Percentiles rank a stretch among this genome's conserved stretches.
phyloP scores from a whole-genome alignment of 2,888 invertebrate genomes.

The Erynnis tages region DNA sequence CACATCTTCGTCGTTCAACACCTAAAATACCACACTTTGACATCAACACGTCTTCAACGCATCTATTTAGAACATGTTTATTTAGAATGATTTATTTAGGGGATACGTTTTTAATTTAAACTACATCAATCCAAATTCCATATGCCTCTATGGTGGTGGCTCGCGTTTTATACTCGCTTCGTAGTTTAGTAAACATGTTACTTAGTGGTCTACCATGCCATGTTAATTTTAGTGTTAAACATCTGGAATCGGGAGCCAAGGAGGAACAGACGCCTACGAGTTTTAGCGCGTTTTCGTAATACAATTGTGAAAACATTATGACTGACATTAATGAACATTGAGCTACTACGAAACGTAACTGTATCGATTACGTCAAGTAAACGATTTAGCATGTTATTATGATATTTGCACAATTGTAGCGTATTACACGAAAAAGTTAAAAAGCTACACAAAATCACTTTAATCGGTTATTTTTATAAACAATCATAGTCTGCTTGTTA shows the following conservation, averaged over 20 bases:
- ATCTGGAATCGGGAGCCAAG: slow-evolving; percentile 66
- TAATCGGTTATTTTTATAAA: slow-evolving; percentile 41
- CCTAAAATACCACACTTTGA: slow-evolving; percentile 44
- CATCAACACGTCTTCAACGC: slow-evolving; percentile 32
- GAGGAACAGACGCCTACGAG: slow-evolving; percentile 49
- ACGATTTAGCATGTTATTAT: neutral
- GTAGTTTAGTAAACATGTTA: slow-evolving; percentile 45
- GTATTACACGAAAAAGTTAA: slow-evolving; percentile 47
- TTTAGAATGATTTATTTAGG: slow-evolving; percentile 36
- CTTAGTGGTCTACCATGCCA: slow-evolving; percentile 68
- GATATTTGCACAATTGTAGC: slow-evolving; percentile 63
- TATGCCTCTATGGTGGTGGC: slow-evolving; percentile 62
- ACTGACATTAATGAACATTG: neutral
- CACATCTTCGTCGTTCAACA: slow-evolving; percentile 38
- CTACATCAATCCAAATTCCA: slow-evolving; percentile 51
- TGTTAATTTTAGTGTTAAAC: slow-evolving; percentile 52
- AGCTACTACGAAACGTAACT: neutral
- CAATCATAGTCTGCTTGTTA: slow-evolving; percentile 41
- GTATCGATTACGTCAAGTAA: neutral
- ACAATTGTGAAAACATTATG: slow-evolving; percentile 59
- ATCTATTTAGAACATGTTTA: slow-evolving; percentile 37
- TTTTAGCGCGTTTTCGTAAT: slow-evolving; percentile 42
- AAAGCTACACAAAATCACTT: slow-evolving; percentile 63
- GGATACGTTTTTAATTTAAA: slow-evolving; percentile 39
- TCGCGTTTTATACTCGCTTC: slow-evolving; percentile 48